Conservation (phyloP, 2,113 vertebrate species). For the Megalops atlanticus region DNA sequence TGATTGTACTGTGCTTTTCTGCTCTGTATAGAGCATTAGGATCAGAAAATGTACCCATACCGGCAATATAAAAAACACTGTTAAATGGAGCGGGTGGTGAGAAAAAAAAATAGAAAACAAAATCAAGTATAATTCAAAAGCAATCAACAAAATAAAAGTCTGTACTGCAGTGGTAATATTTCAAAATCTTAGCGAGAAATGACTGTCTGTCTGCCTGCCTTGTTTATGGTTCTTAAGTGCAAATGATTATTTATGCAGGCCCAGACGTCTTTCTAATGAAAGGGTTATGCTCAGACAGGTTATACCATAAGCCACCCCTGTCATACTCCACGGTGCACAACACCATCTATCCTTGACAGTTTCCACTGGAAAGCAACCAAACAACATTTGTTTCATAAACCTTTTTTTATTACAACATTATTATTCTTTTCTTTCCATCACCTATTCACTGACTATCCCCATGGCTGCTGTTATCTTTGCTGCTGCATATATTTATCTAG, state of each 20-base stretch:
- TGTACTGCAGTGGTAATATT: slow-evolving; percentile 33
- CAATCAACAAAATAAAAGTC: slow-evolving; percentile 22
- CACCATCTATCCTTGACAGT: background rate
- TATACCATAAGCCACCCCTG: slow-evolving; percentile 43
- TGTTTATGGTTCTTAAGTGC: slow-evolving; percentile 46
- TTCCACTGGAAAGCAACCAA: background rate
- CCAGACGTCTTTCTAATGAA: slow-evolving; percentile 51
- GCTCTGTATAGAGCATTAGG: background rate
- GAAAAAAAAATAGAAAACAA: background rate
- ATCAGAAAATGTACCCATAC: background rate
- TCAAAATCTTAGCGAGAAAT: slow-evolving; percentile 31
- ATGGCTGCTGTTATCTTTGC: no score
- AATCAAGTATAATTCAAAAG: background rate
- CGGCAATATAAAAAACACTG: background rate
- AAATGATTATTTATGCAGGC: slow-evolving; percentile 62
- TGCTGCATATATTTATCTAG: no score
- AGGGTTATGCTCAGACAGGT: slow-evolving; percentile 37
- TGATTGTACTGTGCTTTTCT: background rate
- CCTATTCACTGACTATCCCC: background rate
- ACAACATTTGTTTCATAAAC: background rate
- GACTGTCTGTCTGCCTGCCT: slow-evolving; percentile 49
- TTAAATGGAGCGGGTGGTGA: background rate
- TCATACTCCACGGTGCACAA: background rate
- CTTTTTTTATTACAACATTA: background rate
- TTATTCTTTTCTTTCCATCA: background rate